Evolutionary conservation across 2,113 vertebrate species (phyloP), one percentile per base, ranked within the genome.

Genomic region (Nyctibius bracteatus): DNA sequence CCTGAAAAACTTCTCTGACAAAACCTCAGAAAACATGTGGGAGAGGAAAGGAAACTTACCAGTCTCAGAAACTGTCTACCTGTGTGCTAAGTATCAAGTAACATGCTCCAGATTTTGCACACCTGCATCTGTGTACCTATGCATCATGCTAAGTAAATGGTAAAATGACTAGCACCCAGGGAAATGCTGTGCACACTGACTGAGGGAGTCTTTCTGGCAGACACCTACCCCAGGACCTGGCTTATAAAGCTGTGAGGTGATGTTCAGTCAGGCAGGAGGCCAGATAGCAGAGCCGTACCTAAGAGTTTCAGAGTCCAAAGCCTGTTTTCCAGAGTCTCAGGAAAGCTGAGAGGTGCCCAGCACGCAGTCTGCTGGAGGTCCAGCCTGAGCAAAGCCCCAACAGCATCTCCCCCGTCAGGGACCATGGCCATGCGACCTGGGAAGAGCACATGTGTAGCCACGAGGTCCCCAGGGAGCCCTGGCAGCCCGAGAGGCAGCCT

Each of bases 141-240:
- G 28, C 9, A 22, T 35, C 70, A 22, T 13, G 41, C 13, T 47
- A 20, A 44, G 25, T 15, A 9, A 33, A 24, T 2, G 43, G 43
- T 46, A 35, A 58, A 68, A 6, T 1, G 18, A 41, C 15, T 5
- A 33, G n/a, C 37, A 44, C 2, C 3, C 57, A 37, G 30, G 18
- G 33, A 16, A 55, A 31, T 0, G 4, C 39, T 23, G 54, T 2
- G 7, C 39, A 3, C 3, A 2, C 0, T 1, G 14, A 10, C 43
- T 12, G 18, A 37, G 14, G 31, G 25, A 74, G 28, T 37, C 41
- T 4, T 37, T 18, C 65, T 66, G 70, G 25, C 74, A 35, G 77
- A 27, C 62, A 11, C 10, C 2, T 3, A 22, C 10, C 30, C n/a
- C 13, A 8, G 52, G 20, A 9, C 33, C 27, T 5, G 21, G 37